Conservation (phyloP, 2,797 vertebrate genomes). For the Neosilurus mollespiculum region DNA sequence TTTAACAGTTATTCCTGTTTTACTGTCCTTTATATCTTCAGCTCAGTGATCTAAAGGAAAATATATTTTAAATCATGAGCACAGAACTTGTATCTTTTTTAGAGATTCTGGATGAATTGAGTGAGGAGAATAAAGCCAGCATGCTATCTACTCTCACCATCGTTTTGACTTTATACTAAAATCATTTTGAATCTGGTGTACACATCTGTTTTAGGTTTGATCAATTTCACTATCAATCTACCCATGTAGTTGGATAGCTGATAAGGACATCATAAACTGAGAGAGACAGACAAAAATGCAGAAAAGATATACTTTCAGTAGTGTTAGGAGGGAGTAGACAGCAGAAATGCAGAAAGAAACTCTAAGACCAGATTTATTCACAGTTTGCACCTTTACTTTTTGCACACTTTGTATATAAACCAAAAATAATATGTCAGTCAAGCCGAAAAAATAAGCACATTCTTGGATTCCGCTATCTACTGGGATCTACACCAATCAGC, state of each 20-base stretch:
- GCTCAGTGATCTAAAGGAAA: not conserved
- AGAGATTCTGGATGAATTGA: not conserved
- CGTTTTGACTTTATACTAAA: not conserved
- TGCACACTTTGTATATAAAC: not conserved
- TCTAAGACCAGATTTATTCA: not conserved
- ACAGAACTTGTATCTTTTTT: not conserved
- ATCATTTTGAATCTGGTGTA: not conserved
- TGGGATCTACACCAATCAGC: not conserved
- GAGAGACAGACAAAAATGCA: not conserved
- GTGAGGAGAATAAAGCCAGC: not conserved
- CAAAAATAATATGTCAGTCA: not conserved
- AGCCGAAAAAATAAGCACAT: not conserved
- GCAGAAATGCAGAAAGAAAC: not conserved
- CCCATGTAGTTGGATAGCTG: not conserved
- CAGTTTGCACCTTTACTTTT: not conserved
- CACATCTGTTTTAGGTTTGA: not conserved
- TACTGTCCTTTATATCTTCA: not conserved
- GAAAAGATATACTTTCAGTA: too few relatives aligned
- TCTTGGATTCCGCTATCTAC: not conserved
- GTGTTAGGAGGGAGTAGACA: too few relatives aligned
- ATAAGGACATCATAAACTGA: not conserved
- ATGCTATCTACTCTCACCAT: not conserved
- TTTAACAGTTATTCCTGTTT: conserved; percentile 17
- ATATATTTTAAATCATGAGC: not conserved
- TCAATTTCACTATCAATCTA: not conserved